These are phyloP conservation scores for Pseudomyrmex sp. DNA, from an alignment of 1,140 invertebrate species.

Conservation along the genomic window DNA sequence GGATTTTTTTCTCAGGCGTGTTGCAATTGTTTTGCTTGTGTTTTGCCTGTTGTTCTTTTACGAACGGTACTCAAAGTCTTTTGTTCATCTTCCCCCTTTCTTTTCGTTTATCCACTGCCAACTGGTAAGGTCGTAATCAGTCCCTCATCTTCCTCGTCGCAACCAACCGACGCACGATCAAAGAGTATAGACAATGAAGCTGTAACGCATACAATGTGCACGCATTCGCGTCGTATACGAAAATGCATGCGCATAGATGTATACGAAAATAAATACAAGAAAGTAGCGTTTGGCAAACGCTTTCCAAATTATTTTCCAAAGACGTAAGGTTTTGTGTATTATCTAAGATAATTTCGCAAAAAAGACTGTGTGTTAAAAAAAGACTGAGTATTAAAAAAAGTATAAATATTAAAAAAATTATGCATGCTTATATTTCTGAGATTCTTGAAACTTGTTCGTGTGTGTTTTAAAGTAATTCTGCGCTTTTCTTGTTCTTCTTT, in stretches of 20 bases:
- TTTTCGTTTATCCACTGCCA: slow-evolving; percentile 25
- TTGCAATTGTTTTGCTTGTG: slow-evolving; percentile 51
- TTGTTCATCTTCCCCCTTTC: neutral
- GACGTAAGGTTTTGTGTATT: no score
- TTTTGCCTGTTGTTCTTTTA: slow-evolving; percentile 54
- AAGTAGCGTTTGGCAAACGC: neutral
- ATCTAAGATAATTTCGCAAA: no score
- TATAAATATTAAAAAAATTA: no score
- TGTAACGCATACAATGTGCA: slow-evolving; percentile 36
- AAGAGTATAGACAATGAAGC: slow-evolving; percentile 58
- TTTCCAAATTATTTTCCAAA: slow-evolving; percentile 23
- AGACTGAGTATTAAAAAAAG: no score
- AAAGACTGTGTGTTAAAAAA: no score
- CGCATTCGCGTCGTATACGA: neutral
- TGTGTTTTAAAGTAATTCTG: no score
- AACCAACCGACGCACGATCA: slow-evolving; percentile 63
- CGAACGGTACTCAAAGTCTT: slow-evolving; percentile 35
- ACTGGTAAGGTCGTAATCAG: slow-evolving; percentile 62
- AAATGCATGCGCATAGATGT: neutral
- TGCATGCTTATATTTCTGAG: no score
- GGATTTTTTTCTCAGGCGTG: no score
- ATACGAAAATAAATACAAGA: neutral
- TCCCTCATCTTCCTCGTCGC: slow-evolving; percentile 62
- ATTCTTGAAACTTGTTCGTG: no score
- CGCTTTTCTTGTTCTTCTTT: no score